A percentile compares a stretch with the other conserved stretches of the same genome.
Evolutionary conservation across 2,797 vertebrate species (phyloP).

Genomic region (Tapera naevia): DNA sequence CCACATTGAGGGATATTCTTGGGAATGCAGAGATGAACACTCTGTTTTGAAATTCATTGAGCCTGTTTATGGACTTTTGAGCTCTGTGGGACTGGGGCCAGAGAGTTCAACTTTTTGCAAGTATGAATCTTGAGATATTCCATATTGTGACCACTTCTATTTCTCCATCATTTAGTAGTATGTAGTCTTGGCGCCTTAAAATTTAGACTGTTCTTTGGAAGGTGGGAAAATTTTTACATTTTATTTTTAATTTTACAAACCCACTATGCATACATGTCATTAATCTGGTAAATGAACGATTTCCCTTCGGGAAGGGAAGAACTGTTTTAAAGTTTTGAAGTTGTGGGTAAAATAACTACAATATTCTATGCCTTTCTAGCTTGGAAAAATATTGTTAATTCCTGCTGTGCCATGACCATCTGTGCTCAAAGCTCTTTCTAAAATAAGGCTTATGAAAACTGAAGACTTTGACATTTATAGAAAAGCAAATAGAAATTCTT

Average conservation of each 20-base stretch:
- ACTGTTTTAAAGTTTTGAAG: neutral
- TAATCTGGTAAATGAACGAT: neutral
- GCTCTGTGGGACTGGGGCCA: neutral
- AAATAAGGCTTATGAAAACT: neutral
- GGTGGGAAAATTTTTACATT: neutral
- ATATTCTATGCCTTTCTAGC: neutral
- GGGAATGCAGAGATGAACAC: neutral
- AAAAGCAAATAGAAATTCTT: neutral
- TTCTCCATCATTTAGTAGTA: neutral
- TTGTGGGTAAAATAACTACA: neutral
- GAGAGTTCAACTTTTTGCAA: neutral
- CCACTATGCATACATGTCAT: neutral
- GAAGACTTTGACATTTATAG: slow-evolving; percentile 6
- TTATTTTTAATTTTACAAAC: neutral
- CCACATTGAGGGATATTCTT: neutral
- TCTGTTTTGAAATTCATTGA: neutral
- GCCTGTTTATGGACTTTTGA: neutral
- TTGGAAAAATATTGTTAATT: slow-evolving; percentile 4
- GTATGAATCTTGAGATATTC: neutral
- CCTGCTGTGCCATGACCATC: neutral
- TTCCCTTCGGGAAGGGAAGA: neutral
- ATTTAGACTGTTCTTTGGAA: neutral
- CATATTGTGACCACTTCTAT: neutral
- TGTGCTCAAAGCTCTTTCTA: neutral
- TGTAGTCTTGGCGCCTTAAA: neutral